Evolutionary conservation across 37 sponge, comb jelly and placozoan genomes (phyloP).

Genomic region (Dysidea cf. avara): DNA sequence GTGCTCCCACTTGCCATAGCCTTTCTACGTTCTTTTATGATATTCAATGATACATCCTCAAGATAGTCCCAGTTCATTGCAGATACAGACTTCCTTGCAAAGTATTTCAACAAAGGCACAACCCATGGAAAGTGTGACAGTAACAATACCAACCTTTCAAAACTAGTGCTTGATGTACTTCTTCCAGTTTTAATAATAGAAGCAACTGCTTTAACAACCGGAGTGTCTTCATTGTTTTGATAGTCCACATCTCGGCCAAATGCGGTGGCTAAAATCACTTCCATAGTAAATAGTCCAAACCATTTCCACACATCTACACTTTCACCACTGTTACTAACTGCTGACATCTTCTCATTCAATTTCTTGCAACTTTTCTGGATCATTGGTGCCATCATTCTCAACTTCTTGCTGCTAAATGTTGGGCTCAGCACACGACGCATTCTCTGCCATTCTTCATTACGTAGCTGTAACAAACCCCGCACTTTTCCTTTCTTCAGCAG

Average conservation of each 20-base stretch:
- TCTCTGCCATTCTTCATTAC: slow-evolving; percentile 47
- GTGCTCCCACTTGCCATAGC: too few species aligned
- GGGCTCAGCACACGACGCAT: slow-evolving; percentile 56
- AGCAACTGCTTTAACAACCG: slow-evolving; percentile 37
- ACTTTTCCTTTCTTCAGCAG: not conserved
- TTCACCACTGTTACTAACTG: slow-evolving; percentile 27
- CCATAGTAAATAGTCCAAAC: slow-evolving; percentile 57
- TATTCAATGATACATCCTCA: too few species aligned
- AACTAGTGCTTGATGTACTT: too few species aligned
- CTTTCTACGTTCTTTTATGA: too few species aligned
- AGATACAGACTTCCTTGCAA: too few species aligned
- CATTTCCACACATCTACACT: slow-evolving; percentile 58
- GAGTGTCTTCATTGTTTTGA: slow-evolving; percentile 39
- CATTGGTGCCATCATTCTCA: slow-evolving; percentile 69
- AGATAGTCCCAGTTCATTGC: too few species aligned
- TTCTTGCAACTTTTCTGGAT: slow-evolving; percentile 26
- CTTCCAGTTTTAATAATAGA: not conserved
- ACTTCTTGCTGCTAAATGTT: slow-evolving; percentile 57
- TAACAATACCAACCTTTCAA: too few species aligned
- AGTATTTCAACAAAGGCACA: too few species aligned
- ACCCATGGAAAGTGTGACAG: too few species aligned
- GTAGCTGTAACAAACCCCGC: slow-evolving; percentile 37
- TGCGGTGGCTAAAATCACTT: slow-evolving; percentile 64
- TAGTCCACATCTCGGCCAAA: slow-evolving; percentile 48
- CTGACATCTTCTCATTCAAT: slow-evolving; percentile 26